Evolutionary conservation across 1,140 invertebrate species (phyloP), one percentile per base, ranked within the genome.

Genomic region (Holcopasites calliopsidis): DNA sequence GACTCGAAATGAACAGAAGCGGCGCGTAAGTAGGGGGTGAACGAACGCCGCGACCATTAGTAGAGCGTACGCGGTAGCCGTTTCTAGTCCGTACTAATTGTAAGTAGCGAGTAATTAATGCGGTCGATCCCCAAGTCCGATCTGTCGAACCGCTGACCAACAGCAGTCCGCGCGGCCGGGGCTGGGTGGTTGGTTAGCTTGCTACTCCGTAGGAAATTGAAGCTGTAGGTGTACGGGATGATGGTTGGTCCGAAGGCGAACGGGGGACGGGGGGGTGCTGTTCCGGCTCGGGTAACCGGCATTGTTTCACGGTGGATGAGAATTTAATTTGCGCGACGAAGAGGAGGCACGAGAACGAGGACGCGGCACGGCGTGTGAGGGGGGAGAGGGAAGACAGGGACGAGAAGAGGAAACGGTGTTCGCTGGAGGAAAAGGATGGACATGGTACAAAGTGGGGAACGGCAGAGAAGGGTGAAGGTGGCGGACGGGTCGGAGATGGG

Each of bases 281-380:
- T 83, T 83, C 79, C 79, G 84, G 76, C 76, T 86, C 82, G 80
- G 79, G 77, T 81, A n/a, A 80, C 76, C 69, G 77, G 86, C 89
- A 90, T 90, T 91, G 90, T 90, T 91, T 91, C 89, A 90, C 89
- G 89, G 87, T 91, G 89, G 89, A 91, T 90, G 90, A 90, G 90
- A 91, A 91, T 90, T 91, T 90, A 91, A 91, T 90, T 91, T 91
- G 88, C 85, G 23, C 62, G 71, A 78, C 79, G 61, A 69, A 79
- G 77, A 70, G 31, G 21, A 55, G 47, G 35, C 40, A 21, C 18
- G 21, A n/a, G 72, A 33, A 49, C 18, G 8, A 60, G 26, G 26
- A 65, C 18, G 33, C 7, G 16, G 50, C 47, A 40, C 11, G 40
- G 13, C 16, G n/a, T 47, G 40, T 42, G 4, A 42, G 10, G 47